phyloP scores from a whole-genome alignment of 2,888 invertebrate genomes.

The Buathra laborator region DNA sequence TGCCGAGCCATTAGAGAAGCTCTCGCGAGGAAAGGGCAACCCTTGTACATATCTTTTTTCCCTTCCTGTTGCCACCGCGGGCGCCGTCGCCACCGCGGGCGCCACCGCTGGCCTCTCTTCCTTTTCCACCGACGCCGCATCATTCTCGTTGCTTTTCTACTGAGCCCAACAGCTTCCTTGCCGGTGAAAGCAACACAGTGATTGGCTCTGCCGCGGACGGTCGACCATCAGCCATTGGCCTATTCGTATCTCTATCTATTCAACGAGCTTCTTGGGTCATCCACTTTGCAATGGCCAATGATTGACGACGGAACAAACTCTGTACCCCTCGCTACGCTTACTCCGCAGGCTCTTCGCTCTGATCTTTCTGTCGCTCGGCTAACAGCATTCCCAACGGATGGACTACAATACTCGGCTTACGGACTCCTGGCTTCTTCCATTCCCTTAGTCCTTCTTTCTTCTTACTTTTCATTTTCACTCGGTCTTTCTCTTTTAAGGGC shows the following conservation, averaged over 20 bases:
- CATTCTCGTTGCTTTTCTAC: conserved; percentile 43
- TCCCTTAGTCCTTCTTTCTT: conserved; percentile 57
- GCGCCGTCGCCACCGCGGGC: conserved; percentile 52
- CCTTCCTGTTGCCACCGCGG: conserved; percentile 47
- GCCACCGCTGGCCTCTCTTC: conserved; percentile 38
- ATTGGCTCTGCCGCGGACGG: neutral
- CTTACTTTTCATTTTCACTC: conserved; percentile 21
- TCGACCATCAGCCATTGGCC: conserved; percentile 1
- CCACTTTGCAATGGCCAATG: conserved; percentile 15
- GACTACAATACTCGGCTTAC: conserved; percentile 71
- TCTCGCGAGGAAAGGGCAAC: conserved; percentile 80
- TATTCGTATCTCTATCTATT: neutral
- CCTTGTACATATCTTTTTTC: conserved; percentile 80
- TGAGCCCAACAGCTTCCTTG: neutral
- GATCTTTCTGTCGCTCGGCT: conserved; percentile 64
- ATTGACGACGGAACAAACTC: neutral
- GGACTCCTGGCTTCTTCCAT: conserved; percentile 48
- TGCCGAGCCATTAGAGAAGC: conserved; percentile 81
- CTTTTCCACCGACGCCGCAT: conserved; percentile 29
- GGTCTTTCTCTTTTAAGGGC: conserved; percentile 26
- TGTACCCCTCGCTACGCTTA: neutral
- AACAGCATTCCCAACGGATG: conserved; percentile 75
- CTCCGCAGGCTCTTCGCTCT: conserved; percentile 3
- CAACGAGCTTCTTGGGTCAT: neutral
- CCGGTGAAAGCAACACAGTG: neutral